Percentiles rank a stretch among this genome's conserved stretches.
Conservation (phyloP, 2,797 vertebrate genomes). For the Acridotheres tristis region DNA sequence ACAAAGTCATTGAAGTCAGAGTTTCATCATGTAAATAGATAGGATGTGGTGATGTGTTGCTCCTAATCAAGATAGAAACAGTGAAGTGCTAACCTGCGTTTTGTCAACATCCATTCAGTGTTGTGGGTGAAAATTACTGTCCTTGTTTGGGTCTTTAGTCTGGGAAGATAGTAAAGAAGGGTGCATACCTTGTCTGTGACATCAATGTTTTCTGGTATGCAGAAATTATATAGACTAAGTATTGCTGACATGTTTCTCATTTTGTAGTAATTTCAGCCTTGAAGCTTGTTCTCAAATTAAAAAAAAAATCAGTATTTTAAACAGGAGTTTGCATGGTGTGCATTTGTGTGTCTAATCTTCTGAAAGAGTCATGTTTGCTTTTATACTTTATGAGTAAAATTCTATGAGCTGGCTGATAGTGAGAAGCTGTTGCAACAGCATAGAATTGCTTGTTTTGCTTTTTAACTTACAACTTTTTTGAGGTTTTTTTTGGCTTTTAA, state of each 20-base stretch:
- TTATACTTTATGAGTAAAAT: background rate
- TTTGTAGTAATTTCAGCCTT: background rate
- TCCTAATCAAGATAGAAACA: background rate
- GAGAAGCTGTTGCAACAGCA: background rate
- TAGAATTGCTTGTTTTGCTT: background rate
- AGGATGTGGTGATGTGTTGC: background rate
- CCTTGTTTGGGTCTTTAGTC: background rate
- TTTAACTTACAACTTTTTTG: background rate
- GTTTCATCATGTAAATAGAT: background rate
- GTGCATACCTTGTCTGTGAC: background rate
- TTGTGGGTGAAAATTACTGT: background rate
- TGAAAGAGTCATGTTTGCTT: background rate
- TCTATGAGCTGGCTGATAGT: background rate
- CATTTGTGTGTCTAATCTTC: background rate
- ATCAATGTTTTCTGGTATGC: background rate
- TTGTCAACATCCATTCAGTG: background rate
- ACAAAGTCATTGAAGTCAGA: background rate
- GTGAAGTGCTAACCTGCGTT: background rate
- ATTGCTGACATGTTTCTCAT: background rate
- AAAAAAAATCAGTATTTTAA: background rate
- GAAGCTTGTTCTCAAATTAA: background rate
- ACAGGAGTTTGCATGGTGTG: background rate
- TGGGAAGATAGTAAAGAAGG: background rate
- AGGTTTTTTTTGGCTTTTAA: background rate
- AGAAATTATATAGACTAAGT: background rate